Base-by-base conservation (phyloP, 2,113 vertebrate species). In the Lota lota region DNA sequence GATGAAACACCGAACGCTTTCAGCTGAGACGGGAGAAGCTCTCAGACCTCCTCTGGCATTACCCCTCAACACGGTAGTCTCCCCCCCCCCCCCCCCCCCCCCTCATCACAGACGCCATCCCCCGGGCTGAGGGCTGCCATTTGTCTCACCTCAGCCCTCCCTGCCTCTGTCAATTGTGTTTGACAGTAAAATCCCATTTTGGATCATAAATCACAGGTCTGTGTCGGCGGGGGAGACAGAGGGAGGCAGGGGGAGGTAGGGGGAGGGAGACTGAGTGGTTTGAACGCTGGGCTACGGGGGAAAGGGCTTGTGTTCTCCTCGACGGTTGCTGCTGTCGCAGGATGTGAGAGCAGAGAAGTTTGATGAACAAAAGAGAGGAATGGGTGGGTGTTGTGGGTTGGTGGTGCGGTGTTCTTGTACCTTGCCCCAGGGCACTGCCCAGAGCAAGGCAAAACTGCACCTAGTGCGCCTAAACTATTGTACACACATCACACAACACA, bases 121-220 rank as follows among this genome's bases (percentile, higher is more conserved):
- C 54, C 21, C 67, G 40, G 51, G 51, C 53, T 28, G 66, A 63
- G 57, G 84, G 60, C 78, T 33, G 74, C 69, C 56, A 77, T 80
- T 79, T 74, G 67, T 75, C 70, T 85, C 81, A 76, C 79, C 72
- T 72, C 47, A 10, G 68, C 73, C 80, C 73, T 69, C 64, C 66
- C 69, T 76, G 72, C 65, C 76, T 74, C 77, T 51, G 60, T 63
- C 85, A 74, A 83, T 81, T 82, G 79, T 69, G 80, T 81, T 79
- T 86, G 88, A 88, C 80, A 81, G 86, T 84, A 74, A 88, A 83
- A 86, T 88, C 80, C 82, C 74, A 80, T 86, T 80, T 84, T 75
- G 69, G 76, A 82, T 84, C 72, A 80, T 73, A 82, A 76, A 78
- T 86, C 80, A 84, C 64, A 75, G 73, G 78, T 79, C 81, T 79